Evolutionary conservation across 1,140 invertebrate species (phyloP), one percentile per base, ranked within the genome.

Genomic region (Cydia fagiglandana): DNA sequence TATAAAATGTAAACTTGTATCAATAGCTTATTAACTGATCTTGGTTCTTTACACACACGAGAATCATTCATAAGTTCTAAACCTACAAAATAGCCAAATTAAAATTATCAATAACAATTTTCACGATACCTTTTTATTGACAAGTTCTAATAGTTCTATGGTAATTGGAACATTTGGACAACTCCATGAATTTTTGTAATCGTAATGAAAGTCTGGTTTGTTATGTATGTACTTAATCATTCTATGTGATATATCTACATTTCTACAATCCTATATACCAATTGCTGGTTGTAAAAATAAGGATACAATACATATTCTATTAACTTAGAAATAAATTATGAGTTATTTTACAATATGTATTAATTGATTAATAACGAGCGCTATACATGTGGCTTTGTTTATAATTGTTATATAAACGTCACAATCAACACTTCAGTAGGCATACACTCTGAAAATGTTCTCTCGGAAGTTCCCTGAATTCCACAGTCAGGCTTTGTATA

Each of bases 1-100:
- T 92, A 92, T 90, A 91, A 91, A 93, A 91, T 88, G 86, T 93
- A 86, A 89, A 91, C 85, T 88, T 86, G 84, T 90, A 91, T 85
- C 83, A 85, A 88, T 83, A 84, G 83, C 80, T 86, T 87, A 87
- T 84, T 83, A 86, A 87, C 82, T 86, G 84, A 86, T 80, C 83
- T 92, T 91, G 90, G 90, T 93, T 93, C 90, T 90, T 90, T 89
- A 87, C 84, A 85, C 83, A 88, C 84, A 85, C 85, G 81, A 88
- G 83, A 81, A 84, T 80, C 79, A 84, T 82, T 70, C 66, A 70
- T 41, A 70, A 24, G 15, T 73, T 73, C 50, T 74, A 74, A 61
- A 74, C 47, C 73, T 74, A 73, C 70, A 73, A 45, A 73, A 73
- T 50, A 41, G 38, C 13, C 28, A 73, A 34, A 41, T 41, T 41